A percentile compares a stretch with the other conserved stretches of the same genome.
Conservation (phyloP, 2,113 vertebrate species). For the Megatriorchis doriae region DNA sequence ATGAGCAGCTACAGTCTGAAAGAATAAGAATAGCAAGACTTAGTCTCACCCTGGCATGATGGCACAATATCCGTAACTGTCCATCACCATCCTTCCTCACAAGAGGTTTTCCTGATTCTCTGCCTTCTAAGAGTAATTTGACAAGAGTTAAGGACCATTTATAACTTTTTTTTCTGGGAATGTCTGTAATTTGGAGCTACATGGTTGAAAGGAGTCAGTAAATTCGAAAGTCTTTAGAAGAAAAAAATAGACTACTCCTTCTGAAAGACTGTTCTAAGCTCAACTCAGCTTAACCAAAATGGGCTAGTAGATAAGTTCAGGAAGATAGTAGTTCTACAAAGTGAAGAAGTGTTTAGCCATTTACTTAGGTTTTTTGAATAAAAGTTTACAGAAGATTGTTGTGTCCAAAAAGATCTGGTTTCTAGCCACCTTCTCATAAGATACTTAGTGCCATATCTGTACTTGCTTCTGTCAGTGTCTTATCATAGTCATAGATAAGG, state of each 20-base stretch:
- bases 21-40: conserved; percentile 13
- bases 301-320: neutral
- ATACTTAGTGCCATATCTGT: conserved; percentile 13
- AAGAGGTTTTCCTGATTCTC: conserved; percentile 13
- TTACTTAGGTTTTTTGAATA: neutral
- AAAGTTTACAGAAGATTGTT: neutral
- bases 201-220: conserved; percentile 34
- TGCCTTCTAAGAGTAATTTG: conserved; percentile 35
- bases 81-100: neutral
- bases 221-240: conserved; percentile 19
- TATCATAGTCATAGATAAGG: conserved; percentile 54
- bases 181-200: neutral
- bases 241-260: conserved; percentile 5
- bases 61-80: neutral
- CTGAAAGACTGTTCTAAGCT: neutral
- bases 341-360: neutral
- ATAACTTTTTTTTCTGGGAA: neutral
- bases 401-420: conserved; percentile 39
- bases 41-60: conserved; percentile 35
- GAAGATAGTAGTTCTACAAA: neutral
- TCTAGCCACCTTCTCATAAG: conserved; percentile 7
- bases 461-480: conserved; percentile 63
- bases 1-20: conserved; percentile 3
- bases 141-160: conserved; percentile 25
- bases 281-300: neutral